Evolutionary conservation across 1,140 invertebrate genomes (phyloP).

Genomic region (Ostrea denselamellosa): DNA sequence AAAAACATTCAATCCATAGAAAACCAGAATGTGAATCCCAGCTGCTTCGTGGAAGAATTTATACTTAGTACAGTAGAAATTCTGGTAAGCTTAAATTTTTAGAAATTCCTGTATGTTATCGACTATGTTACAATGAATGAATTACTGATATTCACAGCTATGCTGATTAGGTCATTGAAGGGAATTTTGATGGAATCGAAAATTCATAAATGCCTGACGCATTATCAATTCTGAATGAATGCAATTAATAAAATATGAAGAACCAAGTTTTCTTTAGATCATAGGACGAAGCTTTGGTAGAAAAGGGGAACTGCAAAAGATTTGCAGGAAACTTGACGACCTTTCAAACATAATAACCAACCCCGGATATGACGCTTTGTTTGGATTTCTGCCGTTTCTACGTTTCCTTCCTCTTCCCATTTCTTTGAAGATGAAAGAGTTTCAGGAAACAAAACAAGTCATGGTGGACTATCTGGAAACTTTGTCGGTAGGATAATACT

Average conservation of each 20-base stretch:
- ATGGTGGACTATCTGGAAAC: background rate
- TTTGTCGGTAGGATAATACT: background rate
- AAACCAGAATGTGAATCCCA: background rate
- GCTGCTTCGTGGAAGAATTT: background rate
- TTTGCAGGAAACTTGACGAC: slow-evolving; percentile 1
- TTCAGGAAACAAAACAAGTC: background rate
- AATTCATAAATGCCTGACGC: too few species aligned
- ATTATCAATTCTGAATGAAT: too few species aligned
- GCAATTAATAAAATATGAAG: too few species aligned
- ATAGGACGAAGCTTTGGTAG: slow-evolving; percentile 27
- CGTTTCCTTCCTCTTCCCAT: background rate
- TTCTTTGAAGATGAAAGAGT: background rate
- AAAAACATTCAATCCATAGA: background rate
- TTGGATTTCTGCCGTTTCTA: background rate
- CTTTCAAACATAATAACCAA: background rate
- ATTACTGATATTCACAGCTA: too few species aligned
- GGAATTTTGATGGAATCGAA: too few species aligned
- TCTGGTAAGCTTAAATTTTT: background rate
- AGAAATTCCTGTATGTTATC: background rate
- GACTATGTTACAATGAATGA: too few species aligned
- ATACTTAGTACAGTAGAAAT: background rate
- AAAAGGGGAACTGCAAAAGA: slow-evolving; percentile 19
- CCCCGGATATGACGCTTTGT: background rate
- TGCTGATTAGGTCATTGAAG: too few species aligned
- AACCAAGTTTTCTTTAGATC: background rate